Conservation (phyloP, 2,113 vertebrate genomes). For the Equus przewalskii region DNA sequence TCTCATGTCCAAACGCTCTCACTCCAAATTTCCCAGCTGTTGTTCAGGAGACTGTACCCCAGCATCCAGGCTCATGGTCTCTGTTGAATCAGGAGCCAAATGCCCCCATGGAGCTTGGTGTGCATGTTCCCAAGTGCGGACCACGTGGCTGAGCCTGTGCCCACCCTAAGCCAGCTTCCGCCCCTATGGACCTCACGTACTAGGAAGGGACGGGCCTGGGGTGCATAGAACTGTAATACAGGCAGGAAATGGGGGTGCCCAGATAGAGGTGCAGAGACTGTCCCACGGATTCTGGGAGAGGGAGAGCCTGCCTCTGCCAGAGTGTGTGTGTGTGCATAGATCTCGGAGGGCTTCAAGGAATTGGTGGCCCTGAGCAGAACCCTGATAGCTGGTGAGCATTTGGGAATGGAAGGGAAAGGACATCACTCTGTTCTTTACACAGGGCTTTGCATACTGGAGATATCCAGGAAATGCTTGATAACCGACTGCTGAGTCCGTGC, state of each 20-base stretch:
- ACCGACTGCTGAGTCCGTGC: not conserved
- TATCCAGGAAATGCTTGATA: not conserved
- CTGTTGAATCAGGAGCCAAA: not conserved
- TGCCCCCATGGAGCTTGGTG: not conserved
- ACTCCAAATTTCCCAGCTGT: not conserved
- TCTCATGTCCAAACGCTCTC: not conserved
- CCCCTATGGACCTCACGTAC: not conserved
- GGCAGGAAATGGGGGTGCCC: not conserved
- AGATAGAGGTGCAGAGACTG: not conserved
- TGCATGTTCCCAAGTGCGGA: too few species aligned
- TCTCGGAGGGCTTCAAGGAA: not conserved
- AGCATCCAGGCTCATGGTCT: not conserved
- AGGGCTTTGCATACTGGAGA: not conserved
- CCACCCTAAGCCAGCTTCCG: not conserved
- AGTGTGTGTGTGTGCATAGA: not conserved
- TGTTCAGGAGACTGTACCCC: not conserved
- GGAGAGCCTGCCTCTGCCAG: not conserved
- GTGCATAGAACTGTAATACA: not conserved
- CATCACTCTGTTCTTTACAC: not conserved
- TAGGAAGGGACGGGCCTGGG: not conserved
- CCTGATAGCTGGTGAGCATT: not conserved
- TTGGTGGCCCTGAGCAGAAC: not conserved
- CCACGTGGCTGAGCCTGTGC: not conserved
- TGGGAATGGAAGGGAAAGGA: not conserved
- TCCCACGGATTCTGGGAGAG: not conserved